phyloP scores from a whole-genome alignment of 2,797 vertebrate genomes.

The Paguma larvata region DNA sequence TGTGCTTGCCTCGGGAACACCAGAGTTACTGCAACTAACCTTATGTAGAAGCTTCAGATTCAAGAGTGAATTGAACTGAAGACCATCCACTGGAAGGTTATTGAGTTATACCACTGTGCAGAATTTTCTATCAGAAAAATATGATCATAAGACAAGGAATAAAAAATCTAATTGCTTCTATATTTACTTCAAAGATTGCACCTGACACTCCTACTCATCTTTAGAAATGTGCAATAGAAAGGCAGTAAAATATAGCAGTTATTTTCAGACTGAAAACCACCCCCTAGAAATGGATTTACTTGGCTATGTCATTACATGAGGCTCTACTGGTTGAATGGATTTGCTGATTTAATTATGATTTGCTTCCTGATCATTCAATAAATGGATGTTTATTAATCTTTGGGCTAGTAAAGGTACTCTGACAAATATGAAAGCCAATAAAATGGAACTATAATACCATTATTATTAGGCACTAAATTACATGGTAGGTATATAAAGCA shows the following conservation, averaged over 20 bases:
- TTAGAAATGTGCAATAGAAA: conserved; percentile 28
- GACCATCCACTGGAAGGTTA: not conserved
- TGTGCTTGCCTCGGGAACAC: not conserved
- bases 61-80: not conserved
- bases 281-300: not conserved
- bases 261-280: not conserved
- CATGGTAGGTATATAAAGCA: not conserved
- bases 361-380: not conserved
- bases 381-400: not conserved
- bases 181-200: not conserved
- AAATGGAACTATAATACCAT: not conserved
- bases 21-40: not conserved
- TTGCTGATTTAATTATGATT: conserved; percentile 10
- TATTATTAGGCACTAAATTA: not conserved
- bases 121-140: conserved; percentile 38
- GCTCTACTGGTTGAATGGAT: not conserved
- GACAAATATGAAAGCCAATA: conserved; percentile 30
- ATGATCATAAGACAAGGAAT: not conserved
- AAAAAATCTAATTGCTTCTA: conserved; percentile 6
- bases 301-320: not conserved
- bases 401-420: not conserved
- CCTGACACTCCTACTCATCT: not conserved
- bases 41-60: not conserved
- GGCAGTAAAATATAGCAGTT: not conserved
- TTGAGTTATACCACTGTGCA: not conserved